phyloP scores from a whole-genome alignment of 1,140 invertebrate species.

The Helicoverpa armigera region DNA sequence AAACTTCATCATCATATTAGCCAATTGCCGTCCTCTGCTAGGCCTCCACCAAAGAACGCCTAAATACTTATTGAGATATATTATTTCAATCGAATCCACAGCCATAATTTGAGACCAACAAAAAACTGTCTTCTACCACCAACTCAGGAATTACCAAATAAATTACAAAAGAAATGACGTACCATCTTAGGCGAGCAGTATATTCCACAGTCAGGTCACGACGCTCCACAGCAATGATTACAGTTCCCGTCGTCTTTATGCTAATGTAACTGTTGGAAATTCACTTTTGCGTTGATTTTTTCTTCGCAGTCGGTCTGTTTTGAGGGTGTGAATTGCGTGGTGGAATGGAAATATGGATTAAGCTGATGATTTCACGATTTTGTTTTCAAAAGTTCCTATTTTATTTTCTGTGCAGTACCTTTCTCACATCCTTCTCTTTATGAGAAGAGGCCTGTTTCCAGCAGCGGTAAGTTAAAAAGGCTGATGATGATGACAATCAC shows the following conservation, averaged over 20 bases:
- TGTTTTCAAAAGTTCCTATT: background rate
- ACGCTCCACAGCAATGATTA: slow-evolving; percentile 63
- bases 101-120: too few relatives aligned
- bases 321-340: slow-evolving; percentile 12
- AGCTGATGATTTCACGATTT: background rate
- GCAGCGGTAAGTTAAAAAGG: too few relatives aligned
- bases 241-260: slow-evolving; percentile 66
- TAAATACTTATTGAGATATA: background rate
- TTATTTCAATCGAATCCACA: background rate
- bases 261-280: slow-evolving; percentile 66
- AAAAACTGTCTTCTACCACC: background rate
- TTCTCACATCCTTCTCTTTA: too few relatives aligned
- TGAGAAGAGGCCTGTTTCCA: too few relatives aligned
- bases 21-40: too few relatives aligned
- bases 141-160: slow-evolving; percentile 11
- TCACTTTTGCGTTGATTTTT: slow-evolving; percentile 68
- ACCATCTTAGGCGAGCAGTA: slow-evolving; percentile 15
- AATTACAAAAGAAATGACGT: slow-evolving; percentile 42
- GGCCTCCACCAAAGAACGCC: background rate
- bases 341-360: background rate
- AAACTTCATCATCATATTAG: too few relatives aligned
- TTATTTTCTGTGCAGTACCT: background rate
- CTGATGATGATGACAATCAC: too few relatives aligned
- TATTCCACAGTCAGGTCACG: slow-evolving; percentile 61
- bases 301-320: slow-evolving; percentile 40